Evolutionary conservation across 2,888 invertebrate species (phyloP).

Genomic region (Leptopterna dolabrata): DNA sequence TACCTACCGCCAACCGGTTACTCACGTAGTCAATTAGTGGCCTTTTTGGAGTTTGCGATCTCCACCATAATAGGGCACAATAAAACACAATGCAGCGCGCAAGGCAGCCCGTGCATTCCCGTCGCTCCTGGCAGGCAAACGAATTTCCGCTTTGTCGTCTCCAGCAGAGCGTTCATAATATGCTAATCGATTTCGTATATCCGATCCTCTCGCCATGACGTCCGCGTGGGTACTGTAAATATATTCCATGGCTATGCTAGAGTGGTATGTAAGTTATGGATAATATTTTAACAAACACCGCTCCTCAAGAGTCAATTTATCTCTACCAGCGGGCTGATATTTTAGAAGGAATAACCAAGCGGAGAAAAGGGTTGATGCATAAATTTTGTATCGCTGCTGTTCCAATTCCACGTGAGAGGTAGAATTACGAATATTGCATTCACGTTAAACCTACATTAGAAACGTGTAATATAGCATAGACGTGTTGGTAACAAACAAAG

Average conservation of each 20-base stretch:
- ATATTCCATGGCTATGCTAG: not conserved
- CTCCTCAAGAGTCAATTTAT: not conserved
- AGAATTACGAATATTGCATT: too few relatives aligned
- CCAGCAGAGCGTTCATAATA: not conserved
- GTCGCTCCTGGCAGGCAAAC: not conserved
- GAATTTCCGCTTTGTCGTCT: not conserved
- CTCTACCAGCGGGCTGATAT: not conserved
- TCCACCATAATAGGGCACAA: not conserved
- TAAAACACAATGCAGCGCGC: not conserved
- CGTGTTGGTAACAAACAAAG: too few relatives aligned
- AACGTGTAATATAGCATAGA: too few relatives aligned
- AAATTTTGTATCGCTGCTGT: not conserved
- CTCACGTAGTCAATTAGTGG: constrained; percentile 26
- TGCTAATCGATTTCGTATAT: not conserved
- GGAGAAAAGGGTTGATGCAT: not conserved
- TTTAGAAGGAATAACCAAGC: not conserved
- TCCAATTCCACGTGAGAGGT: too few relatives aligned
- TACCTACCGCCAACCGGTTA: not conserved
- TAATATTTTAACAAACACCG: not conserved
- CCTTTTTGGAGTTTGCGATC: constrained; percentile 12
- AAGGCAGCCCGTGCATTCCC: not conserved
- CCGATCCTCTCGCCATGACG: not conserved
- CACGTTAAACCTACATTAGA: too few relatives aligned
- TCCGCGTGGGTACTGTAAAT: not conserved
- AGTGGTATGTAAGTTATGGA: not conserved